Evolutionary conservation across 2,888 invertebrate genomes (phyloP).

Genomic region (Agrilus mali): DNA sequence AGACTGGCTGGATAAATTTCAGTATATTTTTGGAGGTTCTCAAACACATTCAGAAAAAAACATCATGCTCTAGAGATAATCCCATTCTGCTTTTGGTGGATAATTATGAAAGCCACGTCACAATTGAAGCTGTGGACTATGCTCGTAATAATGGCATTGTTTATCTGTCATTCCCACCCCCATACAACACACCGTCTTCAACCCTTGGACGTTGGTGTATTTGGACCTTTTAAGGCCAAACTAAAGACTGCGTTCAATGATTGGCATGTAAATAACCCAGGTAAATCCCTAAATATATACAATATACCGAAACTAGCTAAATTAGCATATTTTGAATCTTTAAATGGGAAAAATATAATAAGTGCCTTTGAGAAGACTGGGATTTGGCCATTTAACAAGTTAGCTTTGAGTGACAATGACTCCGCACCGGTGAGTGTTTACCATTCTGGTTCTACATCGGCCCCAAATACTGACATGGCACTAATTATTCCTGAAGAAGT

Average conservation of each 20-base stretch:
- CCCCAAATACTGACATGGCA: too few species aligned
- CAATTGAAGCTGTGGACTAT: conserved; percentile 19
- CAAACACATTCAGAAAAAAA: too few species aligned
- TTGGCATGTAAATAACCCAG: conserved; percentile 1
- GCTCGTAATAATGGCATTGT: conserved; percentile 26
- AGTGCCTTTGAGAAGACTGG: conserved; percentile 3
- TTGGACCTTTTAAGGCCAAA: conserved; percentile 3
- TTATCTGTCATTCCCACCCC: conserved; percentile 18
- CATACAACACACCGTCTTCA: conserved; percentile 1
- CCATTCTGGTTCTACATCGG: too few species aligned
- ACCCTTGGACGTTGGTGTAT: conserved; percentile 1
- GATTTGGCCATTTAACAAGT: conserved; percentile 3
- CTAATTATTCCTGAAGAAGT: too few species aligned
- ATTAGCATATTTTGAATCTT: conserved; percentile 1
- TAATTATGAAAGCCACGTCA: conserved; percentile 22
- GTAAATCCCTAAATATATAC: conserved; percentile 1
- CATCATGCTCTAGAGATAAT: conserved; percentile 8
- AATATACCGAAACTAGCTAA: conserved; percentile 2
- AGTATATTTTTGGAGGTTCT: too few species aligned
- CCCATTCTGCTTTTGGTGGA: conserved; percentile 20
- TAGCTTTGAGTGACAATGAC: conserved; percentile 4
- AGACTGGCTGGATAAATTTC: not conserved
- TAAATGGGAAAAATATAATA: conserved; percentile 3
- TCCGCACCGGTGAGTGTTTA: too few species aligned
- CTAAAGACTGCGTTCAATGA: conserved; percentile 3